A percentile compares a stretch with the other conserved stretches of the same genome.
These are phyloP conservation scores for Gobio occitaniae DNA, from an alignment of 2,797 vertebrate species.

Conservation along the genomic window DNA sequence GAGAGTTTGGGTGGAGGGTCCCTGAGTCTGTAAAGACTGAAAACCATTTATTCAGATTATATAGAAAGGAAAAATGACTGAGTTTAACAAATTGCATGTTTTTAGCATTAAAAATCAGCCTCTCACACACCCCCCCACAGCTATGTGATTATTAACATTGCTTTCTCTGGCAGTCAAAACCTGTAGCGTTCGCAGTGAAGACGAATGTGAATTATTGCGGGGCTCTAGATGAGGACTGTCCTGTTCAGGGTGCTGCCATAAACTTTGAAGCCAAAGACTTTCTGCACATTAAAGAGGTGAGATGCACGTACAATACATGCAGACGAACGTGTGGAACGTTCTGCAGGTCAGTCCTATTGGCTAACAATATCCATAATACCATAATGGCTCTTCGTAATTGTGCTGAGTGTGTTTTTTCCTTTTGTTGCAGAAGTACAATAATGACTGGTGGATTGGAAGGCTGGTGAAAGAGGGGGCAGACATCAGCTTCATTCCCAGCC, in stretches of 20 bases:
- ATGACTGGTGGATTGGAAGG: constrained; percentile 86
- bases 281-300: constrained; percentile 98
- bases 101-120: too few relatives aligned
- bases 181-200: constrained; percentile 95
- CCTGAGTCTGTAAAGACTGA: too few relatives aligned
- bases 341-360: neutral
- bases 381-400: neutral
- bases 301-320: constrained; percentile 33
- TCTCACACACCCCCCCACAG: neutral
- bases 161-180: constrained; percentile 84
- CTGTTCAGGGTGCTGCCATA: constrained; percentile 95
- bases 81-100: too few relatives aligned
- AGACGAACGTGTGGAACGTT: neutral
- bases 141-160: neutral
- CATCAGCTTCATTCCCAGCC: constrained; percentile 96
- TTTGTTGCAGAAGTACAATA: constrained; percentile 60
- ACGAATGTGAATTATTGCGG: constrained; percentile 98
- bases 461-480: constrained; percentile 95
- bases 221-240: constrained; percentile 94
- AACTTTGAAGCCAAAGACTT: constrained; percentile 99
- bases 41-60: too few relatives aligned
- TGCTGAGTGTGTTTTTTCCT: neutral
- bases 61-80: too few relatives aligned
- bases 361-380: neutral
- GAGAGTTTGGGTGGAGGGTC: too few relatives aligned